Percentiles rank a stretch among this genome's conserved stretches.
Conservation (phyloP, 2,113 vertebrate genomes). For the Pomatorhinus ruficollis region DNA sequence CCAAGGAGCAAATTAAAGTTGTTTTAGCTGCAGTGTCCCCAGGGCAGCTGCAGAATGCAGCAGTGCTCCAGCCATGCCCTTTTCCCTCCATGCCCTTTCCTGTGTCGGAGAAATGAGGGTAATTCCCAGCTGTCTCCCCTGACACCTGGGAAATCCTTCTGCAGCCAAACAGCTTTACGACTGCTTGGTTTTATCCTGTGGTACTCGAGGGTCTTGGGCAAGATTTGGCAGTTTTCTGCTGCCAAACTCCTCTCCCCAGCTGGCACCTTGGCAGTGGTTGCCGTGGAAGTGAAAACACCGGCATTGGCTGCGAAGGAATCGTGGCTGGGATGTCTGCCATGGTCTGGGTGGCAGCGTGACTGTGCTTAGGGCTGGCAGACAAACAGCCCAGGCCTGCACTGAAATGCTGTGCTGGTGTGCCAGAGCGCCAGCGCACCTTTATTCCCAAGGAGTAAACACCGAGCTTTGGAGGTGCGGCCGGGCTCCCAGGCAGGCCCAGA, state of each 20-base stretch:
- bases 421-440: not conserved
- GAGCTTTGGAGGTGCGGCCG: fast-evolving
- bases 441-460: not conserved
- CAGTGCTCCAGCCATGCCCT: not conserved
- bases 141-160: not conserved
- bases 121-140: not conserved
- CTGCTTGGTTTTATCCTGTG: not conserved
- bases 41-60: not conserved
- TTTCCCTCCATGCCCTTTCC: not conserved
- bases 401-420: not conserved
- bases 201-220: not conserved
- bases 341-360: not conserved
- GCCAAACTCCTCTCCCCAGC: not conserved
- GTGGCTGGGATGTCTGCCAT: not conserved
- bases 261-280: not conserved
- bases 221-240: not conserved
- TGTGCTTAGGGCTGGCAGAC: not conserved
- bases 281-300: not conserved
- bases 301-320: fast-evolving
- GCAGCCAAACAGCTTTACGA: not conserved
- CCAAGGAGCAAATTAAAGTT: not conserved
- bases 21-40: not conserved
- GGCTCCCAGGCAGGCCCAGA: not conserved
- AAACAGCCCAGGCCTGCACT: not conserved
- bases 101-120: not conserved